Base-by-base conservation (phyloP, 2,113 vertebrate species). In the Poeciliopsis retropinna region DNA sequence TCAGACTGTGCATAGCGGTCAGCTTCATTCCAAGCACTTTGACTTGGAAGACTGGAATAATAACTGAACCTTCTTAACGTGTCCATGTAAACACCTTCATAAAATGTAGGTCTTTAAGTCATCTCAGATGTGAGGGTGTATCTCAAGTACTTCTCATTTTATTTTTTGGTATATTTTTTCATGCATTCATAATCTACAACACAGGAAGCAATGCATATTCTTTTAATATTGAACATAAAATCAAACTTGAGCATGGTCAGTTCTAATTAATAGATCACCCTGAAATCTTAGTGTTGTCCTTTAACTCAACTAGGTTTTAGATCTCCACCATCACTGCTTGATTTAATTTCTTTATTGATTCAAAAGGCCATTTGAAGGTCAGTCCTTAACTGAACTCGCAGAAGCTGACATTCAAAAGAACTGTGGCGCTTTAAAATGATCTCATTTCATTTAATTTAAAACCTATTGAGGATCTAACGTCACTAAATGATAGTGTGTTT, bases 331-430 rank as follows among this genome's bases (percentile, higher is more conserved):
- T 86, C 76, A 67, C 72, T 66, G 54, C 44, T 37, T 88, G 76
- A 93, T 93, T 90, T 76, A 75, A 90, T 91, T 91, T 80, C 54
- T 82, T 67, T 85, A 92, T 93, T 81, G 88, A 90, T 93, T 79
- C 29, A 39, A 67, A 28, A 1, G 70, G 60, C 73, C 73, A 78
- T 57, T 66, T 85, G 79, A 92, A 92, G 88, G 90, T 90, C 88
- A 88, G 73, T 78, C 79, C 11, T 57, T 88, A 76, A 67, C 82
- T 86, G 79, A 83, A 82, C 82, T 85, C 81, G 19, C 19, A 66
- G 37, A 68, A 60, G 14, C 73, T 79, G 83, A 91, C 75, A 84
- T 92, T 92, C 88, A 85, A 51, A 70, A 73, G 62, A 87, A 82
- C 78, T 88, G 70, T 34, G 61, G 29, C 69, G 60, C 78, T 72